Evolutionary conservation across 2,797 vertebrate species (phyloP).

Genomic region (Luscinia luscinia): DNA sequence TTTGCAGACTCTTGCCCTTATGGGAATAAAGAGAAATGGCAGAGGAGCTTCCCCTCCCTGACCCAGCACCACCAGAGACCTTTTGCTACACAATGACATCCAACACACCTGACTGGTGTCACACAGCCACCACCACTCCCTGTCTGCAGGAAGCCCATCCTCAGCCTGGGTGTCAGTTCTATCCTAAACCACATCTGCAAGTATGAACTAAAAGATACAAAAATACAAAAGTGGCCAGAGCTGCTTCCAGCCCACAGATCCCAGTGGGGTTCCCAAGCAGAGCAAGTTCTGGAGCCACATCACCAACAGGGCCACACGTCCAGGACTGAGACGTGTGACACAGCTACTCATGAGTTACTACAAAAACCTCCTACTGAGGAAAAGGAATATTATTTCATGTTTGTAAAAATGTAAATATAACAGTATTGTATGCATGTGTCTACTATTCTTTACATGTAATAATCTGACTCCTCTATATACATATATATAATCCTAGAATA

Average conservation of each 20-base stretch:
- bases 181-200: background rate
- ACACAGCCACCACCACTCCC: background rate
- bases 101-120: accelerated
- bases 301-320: background rate
- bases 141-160: background rate
- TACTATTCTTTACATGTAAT: background rate
- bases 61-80: background rate
- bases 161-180: constrained; percentile 1
- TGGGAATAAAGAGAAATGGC: background rate
- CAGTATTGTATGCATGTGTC: background rate
- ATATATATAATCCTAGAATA: constrained; percentile 32
- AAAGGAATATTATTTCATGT: background rate
- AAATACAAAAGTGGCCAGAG: constrained; percentile 26
- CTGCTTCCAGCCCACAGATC: background rate
- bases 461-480: constrained; percentile 32
- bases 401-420: constrained; percentile 64
- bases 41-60: background rate
- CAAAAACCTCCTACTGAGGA: background rate
- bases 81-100: accelerated
- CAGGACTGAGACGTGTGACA: background rate
- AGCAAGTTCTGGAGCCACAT: background rate
- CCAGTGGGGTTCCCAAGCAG: background rate
- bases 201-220: background rate
- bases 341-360: background rate
- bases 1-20: background rate